Evolutionary conservation across 2,888 invertebrate genomes (phyloP).

Genomic region (Drosophila fulvimacula): DNA sequence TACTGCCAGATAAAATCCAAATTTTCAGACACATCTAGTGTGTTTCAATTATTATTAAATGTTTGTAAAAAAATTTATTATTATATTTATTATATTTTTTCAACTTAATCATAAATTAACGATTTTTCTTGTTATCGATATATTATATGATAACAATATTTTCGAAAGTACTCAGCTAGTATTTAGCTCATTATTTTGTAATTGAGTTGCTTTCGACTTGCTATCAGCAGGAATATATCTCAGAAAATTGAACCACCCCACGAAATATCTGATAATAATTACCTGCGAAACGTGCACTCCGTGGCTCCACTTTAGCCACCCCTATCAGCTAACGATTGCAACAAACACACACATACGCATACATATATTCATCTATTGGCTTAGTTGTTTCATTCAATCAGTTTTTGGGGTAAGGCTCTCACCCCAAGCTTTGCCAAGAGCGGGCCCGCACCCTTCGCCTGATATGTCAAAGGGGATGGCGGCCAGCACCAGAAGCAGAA

Average conservation of each 20-base stretch:
- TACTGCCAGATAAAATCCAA: not conserved
- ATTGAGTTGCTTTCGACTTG: not conserved
- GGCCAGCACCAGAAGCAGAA: slow-evolving; percentile 16
- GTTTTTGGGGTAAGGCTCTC: slow-evolving; percentile 8
- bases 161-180: not conserved
- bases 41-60: not conserved
- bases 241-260: slow-evolving; percentile 8
- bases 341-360: slow-evolving; percentile 9
- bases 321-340: slow-evolving; percentile 39
- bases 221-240: slow-evolving; percentile 7
- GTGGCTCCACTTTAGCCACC: slow-evolving; percentile 37
- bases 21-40: too few relatives aligned
- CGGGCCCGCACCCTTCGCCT: slow-evolving; percentile 29
- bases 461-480: slow-evolving; percentile 44
- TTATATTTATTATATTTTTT: too few relatives aligned
- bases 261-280: slow-evolving; percentile 30
- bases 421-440: slow-evolving; percentile 8
- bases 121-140: not conserved
- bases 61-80: not conserved
- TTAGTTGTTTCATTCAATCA: slow-evolving; percentile 49
- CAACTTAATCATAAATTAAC: not conserved
- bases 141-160: not conserved
- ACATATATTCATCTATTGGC: slow-evolving; percentile 32
- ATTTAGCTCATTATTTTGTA: not conserved
- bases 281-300: slow-evolving; percentile 30